Conservation (phyloP, 2,113 vertebrate species). For the Channa maculata region DNA sequence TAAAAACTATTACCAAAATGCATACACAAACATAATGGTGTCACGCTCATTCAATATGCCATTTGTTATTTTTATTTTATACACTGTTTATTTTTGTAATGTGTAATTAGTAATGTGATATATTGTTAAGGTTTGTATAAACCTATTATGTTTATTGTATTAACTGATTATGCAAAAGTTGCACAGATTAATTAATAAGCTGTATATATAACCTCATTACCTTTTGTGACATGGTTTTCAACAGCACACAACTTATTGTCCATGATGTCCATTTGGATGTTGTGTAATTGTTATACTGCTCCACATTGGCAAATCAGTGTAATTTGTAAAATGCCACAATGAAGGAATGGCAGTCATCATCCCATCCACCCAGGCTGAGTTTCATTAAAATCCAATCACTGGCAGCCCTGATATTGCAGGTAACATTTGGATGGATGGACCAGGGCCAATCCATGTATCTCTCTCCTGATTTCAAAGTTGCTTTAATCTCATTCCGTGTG, state of each 20-base stretch:
- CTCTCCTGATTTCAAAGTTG: constrained; percentile 32
- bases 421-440: constrained; percentile 45
- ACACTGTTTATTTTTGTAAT: background rate
- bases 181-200: background rate
- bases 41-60: background rate
- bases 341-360: constrained; percentile 26
- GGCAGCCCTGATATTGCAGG: constrained; percentile 12
- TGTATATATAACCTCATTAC: background rate
- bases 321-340: constrained; percentile 42
- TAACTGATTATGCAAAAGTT: background rate
- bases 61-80: background rate
- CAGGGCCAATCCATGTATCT: constrained; percentile 6
- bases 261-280: background rate
- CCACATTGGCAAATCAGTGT: constrained; percentile 1
- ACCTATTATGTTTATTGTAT: background rate
- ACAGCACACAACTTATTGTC: constrained; percentile 1
- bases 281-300: constrained; percentile 5
- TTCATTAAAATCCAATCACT: constrained; percentile 60
- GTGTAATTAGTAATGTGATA: background rate
- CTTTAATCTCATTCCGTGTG: constrained; percentile 41
- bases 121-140: no score
- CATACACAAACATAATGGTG: no score
- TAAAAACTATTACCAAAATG: no score
- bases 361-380: background rate
- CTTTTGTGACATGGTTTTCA: background rate